Conservation (phyloP, 2,797 vertebrate species). For the Salmo trutta region DNA sequence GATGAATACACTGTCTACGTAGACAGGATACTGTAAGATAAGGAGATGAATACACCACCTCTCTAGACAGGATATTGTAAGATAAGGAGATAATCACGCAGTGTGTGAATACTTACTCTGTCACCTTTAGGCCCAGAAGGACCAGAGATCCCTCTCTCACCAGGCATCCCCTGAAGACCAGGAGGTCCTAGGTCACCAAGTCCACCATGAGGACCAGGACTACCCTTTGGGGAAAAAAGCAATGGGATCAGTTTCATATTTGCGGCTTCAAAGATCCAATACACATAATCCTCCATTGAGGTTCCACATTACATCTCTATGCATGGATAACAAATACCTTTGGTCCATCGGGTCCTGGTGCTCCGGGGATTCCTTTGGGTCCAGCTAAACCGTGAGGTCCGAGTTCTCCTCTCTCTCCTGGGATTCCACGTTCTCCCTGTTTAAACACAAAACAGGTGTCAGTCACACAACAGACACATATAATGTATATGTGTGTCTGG, state of each 20-base stretch:
- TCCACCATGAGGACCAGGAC: conserved; percentile 88
- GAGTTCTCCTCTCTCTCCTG: conserved; percentile 94
- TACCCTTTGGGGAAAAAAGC: conserved; percentile 78
- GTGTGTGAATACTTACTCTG: conserved; percentile 79
- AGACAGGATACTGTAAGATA: no score
- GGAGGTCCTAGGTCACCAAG: conserved; percentile 92
- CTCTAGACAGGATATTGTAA: neutral
- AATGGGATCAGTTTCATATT: neutral
- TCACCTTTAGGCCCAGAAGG: conserved; percentile 95
- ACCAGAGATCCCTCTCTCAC: conserved; percentile 95
- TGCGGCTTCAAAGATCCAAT: neutral
- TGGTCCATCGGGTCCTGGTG: conserved; percentile 92
- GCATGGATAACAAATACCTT: conserved; percentile 67
- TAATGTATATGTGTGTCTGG: neutral
- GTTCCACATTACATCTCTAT: no score
- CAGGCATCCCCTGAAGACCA: conserved; percentile 98
- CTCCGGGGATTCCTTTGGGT: conserved; percentile 94
- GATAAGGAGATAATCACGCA: neutral
- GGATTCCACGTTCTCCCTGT: conserved; percentile 95
- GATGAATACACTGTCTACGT: no score
- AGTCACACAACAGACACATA: neutral
- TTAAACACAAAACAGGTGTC: neutral
- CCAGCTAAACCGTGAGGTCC: conserved; percentile 86
- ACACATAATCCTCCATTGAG: no score
- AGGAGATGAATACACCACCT: no score